Percentiles rank a stretch among this genome's conserved stretches.
Conservation (phyloP, 2,113 vertebrate genomes). For the Thinocorus orbignyianus region DNA sequence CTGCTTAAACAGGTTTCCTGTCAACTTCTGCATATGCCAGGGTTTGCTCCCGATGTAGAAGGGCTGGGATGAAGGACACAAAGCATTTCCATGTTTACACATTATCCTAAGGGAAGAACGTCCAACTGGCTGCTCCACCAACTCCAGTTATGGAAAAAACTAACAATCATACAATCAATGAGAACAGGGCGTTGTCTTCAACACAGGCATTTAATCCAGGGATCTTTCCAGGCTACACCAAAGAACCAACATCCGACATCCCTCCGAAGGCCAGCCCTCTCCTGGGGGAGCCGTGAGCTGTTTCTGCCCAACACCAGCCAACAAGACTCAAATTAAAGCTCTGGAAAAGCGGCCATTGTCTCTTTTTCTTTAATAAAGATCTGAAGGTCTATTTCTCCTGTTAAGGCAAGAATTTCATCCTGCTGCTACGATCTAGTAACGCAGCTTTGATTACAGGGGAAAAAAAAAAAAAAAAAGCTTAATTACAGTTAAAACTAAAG, state of each 20-base stretch:
- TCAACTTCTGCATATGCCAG: background rate
- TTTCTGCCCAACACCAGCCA: background rate
- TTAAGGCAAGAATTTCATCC: constrained; percentile 39
- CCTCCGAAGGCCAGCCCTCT: background rate
- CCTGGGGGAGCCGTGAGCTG: background rate
- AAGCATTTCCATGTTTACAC: too few species aligned
- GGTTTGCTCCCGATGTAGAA: background rate
- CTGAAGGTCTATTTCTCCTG: background rate
- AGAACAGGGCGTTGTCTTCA: background rate
- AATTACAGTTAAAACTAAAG: constrained; percentile 4
- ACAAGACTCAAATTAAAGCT: fast-evolving
- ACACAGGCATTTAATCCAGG: background rate
- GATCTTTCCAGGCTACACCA: background rate
- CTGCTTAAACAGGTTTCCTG: background rate
- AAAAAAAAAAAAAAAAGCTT: background rate
- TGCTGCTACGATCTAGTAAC: background rate
- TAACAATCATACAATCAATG: fast-evolving
- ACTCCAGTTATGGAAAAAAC: background rate
- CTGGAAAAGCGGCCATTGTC: background rate
- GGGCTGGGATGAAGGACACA: background rate
- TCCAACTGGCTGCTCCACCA: background rate
- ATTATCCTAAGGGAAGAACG: fast-evolving
- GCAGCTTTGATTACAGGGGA: constrained; percentile 1
- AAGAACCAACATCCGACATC: background rate
- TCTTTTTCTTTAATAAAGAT: constrained; percentile 58